Percentiles rank a stretch among this genome's conserved stretches.
These are phyloP conservation scores for Apeltes quadracus DNA, from an alignment of 2,113 vertebrate genomes.

Conservation along the genomic window DNA sequence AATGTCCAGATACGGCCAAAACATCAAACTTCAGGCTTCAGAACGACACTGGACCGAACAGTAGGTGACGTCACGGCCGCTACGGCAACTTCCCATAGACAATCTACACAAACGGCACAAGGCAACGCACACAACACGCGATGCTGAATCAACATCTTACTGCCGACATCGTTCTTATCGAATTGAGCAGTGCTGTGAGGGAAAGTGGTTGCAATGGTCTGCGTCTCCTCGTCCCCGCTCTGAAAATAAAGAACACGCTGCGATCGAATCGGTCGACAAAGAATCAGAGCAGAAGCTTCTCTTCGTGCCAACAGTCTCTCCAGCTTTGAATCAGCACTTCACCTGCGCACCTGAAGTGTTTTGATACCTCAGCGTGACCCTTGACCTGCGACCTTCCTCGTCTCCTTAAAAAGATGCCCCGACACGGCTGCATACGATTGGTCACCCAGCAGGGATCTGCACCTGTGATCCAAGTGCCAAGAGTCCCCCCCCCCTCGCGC, in stretches of 20 bases:
- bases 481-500: slow-evolving; percentile 81
- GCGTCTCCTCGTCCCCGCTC: slow-evolving; percentile 6
- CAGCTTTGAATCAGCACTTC: slow-evolving; percentile 47
- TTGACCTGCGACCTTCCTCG: slow-evolving; percentile 8
- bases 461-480: slow-evolving; percentile 75
- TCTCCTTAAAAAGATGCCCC: slow-evolving; percentile 31
- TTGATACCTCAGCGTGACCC: slow-evolving; percentile 47
- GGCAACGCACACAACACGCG: neutral
- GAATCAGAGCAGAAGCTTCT: slow-evolving; percentile 26
- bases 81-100: neutral
- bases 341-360: slow-evolving; percentile 13
- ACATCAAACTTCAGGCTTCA: neutral
- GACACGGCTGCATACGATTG: slow-evolving; percentile 58
- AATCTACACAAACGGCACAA: neutral
- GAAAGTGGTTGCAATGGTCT: slow-evolving; percentile 50
- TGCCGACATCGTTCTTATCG: neutral
- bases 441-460: slow-evolving; percentile 66
- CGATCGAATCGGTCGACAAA: neutral
- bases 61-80: no score
- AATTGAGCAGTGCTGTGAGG: slow-evolving; percentile 9
- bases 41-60: neutral
- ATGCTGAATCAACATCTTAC: neutral
- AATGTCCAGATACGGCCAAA: neutral
- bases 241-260: neutral
- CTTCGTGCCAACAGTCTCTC: slow-evolving; percentile 38